These are phyloP conservation scores for Epizoanthus scotinus DNA, from an alignment of 92 coral and sea anemone species.

Conservation along the genomic window DNA sequence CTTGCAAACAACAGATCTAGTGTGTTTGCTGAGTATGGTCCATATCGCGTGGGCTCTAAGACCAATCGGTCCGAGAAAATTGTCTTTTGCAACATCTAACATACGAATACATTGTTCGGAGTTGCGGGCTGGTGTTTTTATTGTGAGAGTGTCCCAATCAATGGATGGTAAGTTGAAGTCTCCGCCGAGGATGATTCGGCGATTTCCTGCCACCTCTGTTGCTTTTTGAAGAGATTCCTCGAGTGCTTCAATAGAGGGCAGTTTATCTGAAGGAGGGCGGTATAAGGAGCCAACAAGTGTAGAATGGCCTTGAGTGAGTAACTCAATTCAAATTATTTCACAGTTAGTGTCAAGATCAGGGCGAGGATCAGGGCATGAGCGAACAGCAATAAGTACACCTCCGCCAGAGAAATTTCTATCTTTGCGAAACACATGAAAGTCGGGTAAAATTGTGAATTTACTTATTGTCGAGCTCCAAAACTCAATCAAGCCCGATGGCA, in stretches of 20 bases:
- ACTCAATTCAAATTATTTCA: background rate
- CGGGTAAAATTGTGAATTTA: slow-evolving; percentile 2
- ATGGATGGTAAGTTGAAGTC: slow-evolving; percentile 7
- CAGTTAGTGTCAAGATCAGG: slow-evolving; percentile 13
- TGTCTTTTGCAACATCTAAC: slow-evolving; percentile 5
- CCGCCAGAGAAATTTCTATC: slow-evolving; percentile 5
- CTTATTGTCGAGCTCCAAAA: too few relatives aligned
- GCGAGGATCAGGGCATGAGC: background rate
- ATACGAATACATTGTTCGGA: slow-evolving; percentile 10
- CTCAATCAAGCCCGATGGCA: too few relatives aligned
- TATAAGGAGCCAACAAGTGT: slow-evolving; percentile 7
- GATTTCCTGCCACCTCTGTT: slow-evolving; percentile 8
- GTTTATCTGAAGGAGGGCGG: slow-evolving; percentile 8
- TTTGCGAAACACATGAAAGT: slow-evolving; percentile 4
- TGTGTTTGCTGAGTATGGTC: slow-evolving; percentile 18
- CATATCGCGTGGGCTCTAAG: background rate
- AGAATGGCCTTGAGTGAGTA: slow-evolving; percentile 12
- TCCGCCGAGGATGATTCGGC: slow-evolving; percentile 9
- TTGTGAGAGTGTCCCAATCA: slow-evolving; percentile 23
- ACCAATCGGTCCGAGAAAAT: slow-evolving; percentile 16
- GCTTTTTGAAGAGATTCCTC: slow-evolving; percentile 12
- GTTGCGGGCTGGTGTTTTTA: slow-evolving; percentile 20
- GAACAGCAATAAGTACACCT: slow-evolving; percentile 9
- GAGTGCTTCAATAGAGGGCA: slow-evolving; percentile 5
- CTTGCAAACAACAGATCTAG: slow-evolving; percentile 15